Evolutionary conservation across 1,140 invertebrate species (phyloP).

Genomic region (Drosophila auraria): DNA sequence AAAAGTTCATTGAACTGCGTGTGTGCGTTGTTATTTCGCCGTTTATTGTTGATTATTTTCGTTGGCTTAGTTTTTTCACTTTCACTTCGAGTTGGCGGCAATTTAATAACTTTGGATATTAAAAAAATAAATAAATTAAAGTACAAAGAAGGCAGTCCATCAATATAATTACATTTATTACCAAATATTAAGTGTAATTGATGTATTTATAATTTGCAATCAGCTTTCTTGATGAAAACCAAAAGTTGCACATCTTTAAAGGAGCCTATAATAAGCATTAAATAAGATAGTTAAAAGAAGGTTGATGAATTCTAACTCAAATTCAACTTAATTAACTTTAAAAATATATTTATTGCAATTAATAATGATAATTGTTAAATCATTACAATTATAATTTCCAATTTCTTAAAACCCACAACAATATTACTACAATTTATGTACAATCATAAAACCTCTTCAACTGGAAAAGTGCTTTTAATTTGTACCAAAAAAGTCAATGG

Average conservation of each 20-base stretch:
- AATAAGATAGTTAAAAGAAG: no score
- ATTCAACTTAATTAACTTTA: no score
- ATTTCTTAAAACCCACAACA: no score
- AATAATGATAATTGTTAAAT: no score
- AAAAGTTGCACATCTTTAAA: no score
- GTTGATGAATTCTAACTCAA: no score
- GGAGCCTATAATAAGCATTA: no score
- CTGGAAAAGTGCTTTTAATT: not conserved
- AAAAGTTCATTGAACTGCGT: conserved; percentile 74
- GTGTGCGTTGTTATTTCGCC: conserved; percentile 47
- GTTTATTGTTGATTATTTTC: conserved; percentile 63
- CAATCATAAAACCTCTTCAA: not conserved
- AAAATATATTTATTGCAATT: no score
- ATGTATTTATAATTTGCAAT: not conserved
- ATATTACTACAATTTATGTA: not conserved
- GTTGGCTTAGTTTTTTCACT: conserved; percentile 64
- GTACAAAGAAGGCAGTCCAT: not conserved
- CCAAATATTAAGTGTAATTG: not conserved
- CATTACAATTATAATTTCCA: no score
- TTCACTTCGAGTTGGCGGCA: conserved; percentile 47
- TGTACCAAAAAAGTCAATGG: not conserved
- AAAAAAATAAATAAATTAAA: conserved; percentile 5
- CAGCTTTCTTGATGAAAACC: no score
- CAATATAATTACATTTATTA: conserved; percentile 1
- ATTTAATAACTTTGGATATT: conserved; percentile 7